Base-by-base conservation (phyloP, 2,888 invertebrate species). In the Sarcophaga carnaria region DNA sequence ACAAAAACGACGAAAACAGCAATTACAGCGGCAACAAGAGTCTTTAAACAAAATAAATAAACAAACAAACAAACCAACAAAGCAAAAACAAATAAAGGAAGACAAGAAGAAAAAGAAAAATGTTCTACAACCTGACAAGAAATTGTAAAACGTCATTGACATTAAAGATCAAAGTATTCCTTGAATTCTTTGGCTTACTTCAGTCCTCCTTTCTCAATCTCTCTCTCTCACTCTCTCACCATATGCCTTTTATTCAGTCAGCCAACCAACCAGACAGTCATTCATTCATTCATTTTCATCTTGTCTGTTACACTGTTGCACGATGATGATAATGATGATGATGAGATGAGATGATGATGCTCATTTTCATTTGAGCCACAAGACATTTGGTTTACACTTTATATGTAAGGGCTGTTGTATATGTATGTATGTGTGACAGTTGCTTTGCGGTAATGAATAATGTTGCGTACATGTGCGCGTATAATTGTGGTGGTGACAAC, bases 351-450 rank as follows among this genome's bases (percentile, higher is more conserved):
- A 37, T 37, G 37, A 17, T 66, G 85, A 70, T 83, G 74, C 63
- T 80, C 83, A 80, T 75, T 79, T 81, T 86, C 88, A 88, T 89
- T 90, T 89, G 10, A 62, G 87, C 77, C 88, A 88, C 82, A 89
- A 90, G 88, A 83, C 90, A 83, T 88, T 14, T 54, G 54, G 84
- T 88, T 88, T 88, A 88, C 88, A 88, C 88, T 90, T 63, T 71
- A 1, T 60, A 20, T 8, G 62, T 54, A 49, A 37, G 14, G 22
- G 25, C 27, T 17, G 37, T 62, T 27, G 63, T 54, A 63, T 84
- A 20, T 63, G 85, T 54, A 20, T 60, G 54, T 22, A 49, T 69
- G 85, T 85, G 75, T 76, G 80, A 88, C 87, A 88, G 82, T 87
- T 84, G 85, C 80, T 80, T 59, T 80, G 17, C 64, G 6, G 2